A percentile compares a stretch with the other conserved stretches of the same genome.
Evolutionary conservation across 2,113 vertebrate species (phyloP).

Genomic region (Epinephelus fuscoguttatus): DNA sequence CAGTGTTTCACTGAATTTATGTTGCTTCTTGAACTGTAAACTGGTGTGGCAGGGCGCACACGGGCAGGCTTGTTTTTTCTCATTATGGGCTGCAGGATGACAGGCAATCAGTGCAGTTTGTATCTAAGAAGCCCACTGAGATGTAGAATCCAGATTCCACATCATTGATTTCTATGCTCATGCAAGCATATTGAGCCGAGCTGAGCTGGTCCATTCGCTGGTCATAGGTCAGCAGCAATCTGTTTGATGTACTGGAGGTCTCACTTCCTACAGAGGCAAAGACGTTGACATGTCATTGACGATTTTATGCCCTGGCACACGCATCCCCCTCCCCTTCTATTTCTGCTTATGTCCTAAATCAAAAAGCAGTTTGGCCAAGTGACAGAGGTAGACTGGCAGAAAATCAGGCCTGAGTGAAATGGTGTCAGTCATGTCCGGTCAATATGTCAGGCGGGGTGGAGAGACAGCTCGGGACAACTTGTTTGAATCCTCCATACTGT

Average conservation of each 20-base stretch:
- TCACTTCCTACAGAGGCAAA: slow-evolving; percentile 31
- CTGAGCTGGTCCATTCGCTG: slow-evolving; percentile 30
- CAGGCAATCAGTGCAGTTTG: slow-evolving; percentile 33
- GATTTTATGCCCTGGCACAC: slow-evolving; percentile 57
- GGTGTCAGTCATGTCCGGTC: slow-evolving; percentile 43
- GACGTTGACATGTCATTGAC: slow-evolving; percentile 67
- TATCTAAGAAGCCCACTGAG: slow-evolving; percentile 28
- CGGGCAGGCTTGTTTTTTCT: slow-evolving; percentile 1
- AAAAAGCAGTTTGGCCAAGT: slow-evolving; percentile 62
- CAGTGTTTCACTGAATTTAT: slow-evolving; percentile 52
- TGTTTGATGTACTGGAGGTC: slow-evolving; percentile 66
- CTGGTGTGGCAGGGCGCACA: slow-evolving; percentile 1
- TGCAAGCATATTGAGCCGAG: slow-evolving; percentile 26
- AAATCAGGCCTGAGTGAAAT: slow-evolving; percentile 55
- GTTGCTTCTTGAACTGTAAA: slow-evolving; percentile 44
- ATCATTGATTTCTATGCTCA: slow-evolving; percentile 9
- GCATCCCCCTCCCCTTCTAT: background rate
- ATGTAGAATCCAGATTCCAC: slow-evolving; percentile 29
- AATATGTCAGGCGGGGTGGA: slow-evolving; percentile 20
- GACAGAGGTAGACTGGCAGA: slow-evolving; percentile 44
- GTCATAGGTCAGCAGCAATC: slow-evolving; percentile 74
- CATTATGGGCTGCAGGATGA: slow-evolving; percentile 33
- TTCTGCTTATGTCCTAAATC: slow-evolving; percentile 69
- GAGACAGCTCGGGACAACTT: slow-evolving; percentile 23
- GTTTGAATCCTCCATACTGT: slow-evolving; percentile 31